phyloP scores from a whole-genome alignment of 1,140 invertebrate species.

The Brachionus manjavacas region DNA sequence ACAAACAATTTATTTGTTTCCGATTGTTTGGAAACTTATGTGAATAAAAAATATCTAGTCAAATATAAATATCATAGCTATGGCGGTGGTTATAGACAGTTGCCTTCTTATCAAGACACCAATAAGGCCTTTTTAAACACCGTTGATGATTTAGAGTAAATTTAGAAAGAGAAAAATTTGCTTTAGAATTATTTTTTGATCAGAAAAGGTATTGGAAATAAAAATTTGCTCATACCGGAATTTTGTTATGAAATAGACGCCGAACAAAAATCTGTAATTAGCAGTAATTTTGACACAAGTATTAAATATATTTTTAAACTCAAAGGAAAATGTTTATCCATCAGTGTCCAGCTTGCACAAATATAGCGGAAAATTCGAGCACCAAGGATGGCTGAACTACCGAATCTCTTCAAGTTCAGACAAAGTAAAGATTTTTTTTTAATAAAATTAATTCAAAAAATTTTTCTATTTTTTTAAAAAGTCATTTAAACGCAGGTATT shows the following conservation, averaged over 20 bases:
- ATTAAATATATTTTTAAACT: neutral
- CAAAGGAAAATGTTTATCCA: neutral
- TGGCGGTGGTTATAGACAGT: neutral
- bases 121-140: neutral
- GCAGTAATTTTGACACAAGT: too few species aligned
- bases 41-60: neutral
- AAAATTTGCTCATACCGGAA: neutral
- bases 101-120: neutral
- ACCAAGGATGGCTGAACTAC: slow-evolving; percentile 32
- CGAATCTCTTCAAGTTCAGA: neutral
- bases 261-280: neutral
- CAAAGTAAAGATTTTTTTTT: neutral
- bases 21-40: slow-evolving; percentile 36
- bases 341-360: neutral
- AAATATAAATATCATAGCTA: neutral
- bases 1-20: slow-evolving; percentile 11
- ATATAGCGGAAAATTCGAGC: neutral
- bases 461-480: neutral
- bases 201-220: neutral
- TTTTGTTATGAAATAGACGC: neutral
- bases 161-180: neutral
- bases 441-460: neutral
- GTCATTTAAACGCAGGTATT: slow-evolving; percentile 27
- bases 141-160: neutral
- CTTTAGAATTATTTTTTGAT: neutral